These are phyloP conservation scores for Iguana delicatissima DNA, from an alignment of 2,797 vertebrate species.

Conservation along the genomic window DNA sequence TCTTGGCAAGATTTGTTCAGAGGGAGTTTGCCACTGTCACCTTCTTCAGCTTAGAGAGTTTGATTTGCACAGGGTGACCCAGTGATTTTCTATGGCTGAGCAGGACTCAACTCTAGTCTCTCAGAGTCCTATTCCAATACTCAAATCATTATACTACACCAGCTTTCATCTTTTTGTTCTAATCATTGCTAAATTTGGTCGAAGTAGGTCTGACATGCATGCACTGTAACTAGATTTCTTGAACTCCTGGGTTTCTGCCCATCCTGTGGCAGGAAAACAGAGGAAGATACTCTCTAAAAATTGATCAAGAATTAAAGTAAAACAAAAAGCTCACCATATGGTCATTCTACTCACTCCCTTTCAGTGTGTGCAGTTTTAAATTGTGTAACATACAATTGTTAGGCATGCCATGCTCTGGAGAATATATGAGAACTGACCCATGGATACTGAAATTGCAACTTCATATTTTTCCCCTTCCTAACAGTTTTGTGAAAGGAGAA, in stretches of 20 bases:
- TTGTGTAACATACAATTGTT: not conserved
- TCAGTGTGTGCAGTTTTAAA: not conserved
- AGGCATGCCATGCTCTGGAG: not conserved
- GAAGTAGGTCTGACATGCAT: not conserved
- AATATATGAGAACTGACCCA: not conserved
- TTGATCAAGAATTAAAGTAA: not conserved
- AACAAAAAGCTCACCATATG: not conserved
- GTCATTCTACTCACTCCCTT: not conserved
- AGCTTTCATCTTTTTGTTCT: not conserved
- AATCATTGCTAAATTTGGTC: not conserved
- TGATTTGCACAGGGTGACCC: too few relatives aligned
- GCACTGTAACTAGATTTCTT: not conserved
- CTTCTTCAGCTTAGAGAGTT: too few relatives aligned
- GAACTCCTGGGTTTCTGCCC: not conserved
- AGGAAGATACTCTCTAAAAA: not conserved
- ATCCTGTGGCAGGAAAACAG: not conserved
- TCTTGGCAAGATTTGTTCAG: too few relatives aligned
- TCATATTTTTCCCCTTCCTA: constrained; percentile 37
- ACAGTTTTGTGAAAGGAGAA: constrained; percentile 31
- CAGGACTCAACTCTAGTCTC: too few relatives aligned
- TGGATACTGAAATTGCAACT: not conserved
- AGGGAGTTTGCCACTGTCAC: too few relatives aligned
- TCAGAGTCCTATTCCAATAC: too few relatives aligned
- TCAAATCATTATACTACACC: too few relatives aligned
- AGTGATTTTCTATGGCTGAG: too few relatives aligned